Evolutionary conservation across 1,140 invertebrate genomes (phyloP), one percentile per base, ranked within the genome.

Genomic region (Orius insidiosus): DNA sequence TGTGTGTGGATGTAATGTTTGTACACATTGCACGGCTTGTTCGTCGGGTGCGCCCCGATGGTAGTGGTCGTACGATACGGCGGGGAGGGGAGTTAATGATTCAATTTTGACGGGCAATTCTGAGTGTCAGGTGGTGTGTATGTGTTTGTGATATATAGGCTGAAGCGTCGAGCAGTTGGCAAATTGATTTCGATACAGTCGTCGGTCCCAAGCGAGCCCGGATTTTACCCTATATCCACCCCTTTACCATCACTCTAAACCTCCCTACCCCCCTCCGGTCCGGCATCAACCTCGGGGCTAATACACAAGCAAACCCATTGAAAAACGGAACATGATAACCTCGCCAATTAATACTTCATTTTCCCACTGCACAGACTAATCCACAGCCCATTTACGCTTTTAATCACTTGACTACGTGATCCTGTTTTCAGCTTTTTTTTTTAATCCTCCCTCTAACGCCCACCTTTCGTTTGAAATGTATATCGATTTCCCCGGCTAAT

Each of bases 101-200:
- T 47, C 45, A 47, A 47, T 47, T 47, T 47, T 47, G 45, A 47
- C 45, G 45, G 45, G 45, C 45, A 47, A 47, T 47, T 47, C 45
- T 30, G 35, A 47, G 45, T 39, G 45, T 47, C 35, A 47, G 45
- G 19, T 43, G n/a, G 19, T 14, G 11, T 30, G 34, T 47, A 39
- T 47, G 35, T 39, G 35, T 47, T 39, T 36, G 19, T 47, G 45
- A 47, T 47, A 47, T 47, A 47, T 47, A 13, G 35, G 34, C 33
- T 18, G 35, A 18, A 38, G 45, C 38, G n/a, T 13, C 9, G 41
- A 43, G 41, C 41, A 11, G 41, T 30, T 43, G 41, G 41, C 24
- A 43, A 43, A 43, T 43, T 43, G 41, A 43, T 43, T 43, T 31
- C 41, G 41, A 43, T 43, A 43, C 41, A 18, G 14, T 30, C 31